Conservation (phyloP, 2,888 invertebrate species). For the Lasioglossum malachurum region DNA sequence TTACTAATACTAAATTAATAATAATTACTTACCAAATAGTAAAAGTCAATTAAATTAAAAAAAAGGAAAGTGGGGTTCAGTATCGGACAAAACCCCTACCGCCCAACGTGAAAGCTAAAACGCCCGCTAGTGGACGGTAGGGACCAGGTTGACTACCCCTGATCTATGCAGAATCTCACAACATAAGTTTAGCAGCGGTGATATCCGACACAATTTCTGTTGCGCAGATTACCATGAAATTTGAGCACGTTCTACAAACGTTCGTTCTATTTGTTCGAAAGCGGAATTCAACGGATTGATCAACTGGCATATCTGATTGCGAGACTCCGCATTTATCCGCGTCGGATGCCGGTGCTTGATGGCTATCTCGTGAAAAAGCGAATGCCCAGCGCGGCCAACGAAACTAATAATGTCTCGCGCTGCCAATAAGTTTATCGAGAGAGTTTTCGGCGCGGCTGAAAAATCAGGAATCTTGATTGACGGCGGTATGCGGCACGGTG, state of each 20-base stretch:
- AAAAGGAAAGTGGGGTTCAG: too few species aligned
- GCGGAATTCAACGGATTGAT: neutral
- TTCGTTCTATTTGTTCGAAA: neutral
- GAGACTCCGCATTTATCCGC: neutral
- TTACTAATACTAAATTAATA: too few species aligned
- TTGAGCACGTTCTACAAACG: neutral
- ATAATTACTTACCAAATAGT: too few species aligned
- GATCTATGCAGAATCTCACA: neutral
- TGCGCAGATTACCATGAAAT: conserved; percentile 4
- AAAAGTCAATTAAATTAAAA: too few species aligned
- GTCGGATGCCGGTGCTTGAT: neutral
- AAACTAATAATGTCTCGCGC: conserved; percentile 11
- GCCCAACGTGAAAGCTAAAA: too few species aligned
- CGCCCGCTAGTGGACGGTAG: too few species aligned
- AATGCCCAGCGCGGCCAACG: neutral
- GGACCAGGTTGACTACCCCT: too few species aligned
- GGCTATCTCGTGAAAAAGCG: neutral
- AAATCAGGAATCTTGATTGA: conserved; percentile 18
- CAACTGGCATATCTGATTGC: neutral
- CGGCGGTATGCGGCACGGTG: neutral
- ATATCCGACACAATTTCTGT: neutral
- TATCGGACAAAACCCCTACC: too few species aligned
- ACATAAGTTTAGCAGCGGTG: too few species aligned
- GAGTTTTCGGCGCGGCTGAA: neutral
- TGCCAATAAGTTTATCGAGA: conserved; percentile 12